Base-by-base conservation (phyloP, 1,140 invertebrate species). In the Zaprionus davidi region DNA sequence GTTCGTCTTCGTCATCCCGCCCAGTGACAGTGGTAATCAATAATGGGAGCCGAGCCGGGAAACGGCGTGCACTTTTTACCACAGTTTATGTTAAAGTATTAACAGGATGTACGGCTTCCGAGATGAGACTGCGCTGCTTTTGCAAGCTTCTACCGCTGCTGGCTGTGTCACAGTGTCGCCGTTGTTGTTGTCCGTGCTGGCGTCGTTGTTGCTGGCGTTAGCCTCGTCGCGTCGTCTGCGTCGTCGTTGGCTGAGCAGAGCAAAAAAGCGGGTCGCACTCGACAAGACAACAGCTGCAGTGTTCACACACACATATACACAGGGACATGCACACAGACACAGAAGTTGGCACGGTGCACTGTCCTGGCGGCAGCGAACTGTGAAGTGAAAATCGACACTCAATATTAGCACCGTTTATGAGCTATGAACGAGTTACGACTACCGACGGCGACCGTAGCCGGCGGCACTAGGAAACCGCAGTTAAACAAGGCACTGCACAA, bases 81-180 rank as follows among this genome's bases (percentile, higher is more conserved):
- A 88, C 84, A 87, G 80, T 87, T 87, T 88, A 83, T 87, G 83
- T 88, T 87, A 80, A 88, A 88, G 84, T 87, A 87, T 87, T 87
- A 87, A 87, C 80, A 87, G 83, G 83, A 87, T 81, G 75, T 74
- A 78, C 69, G 70, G 80, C 77, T 80, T 87, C 83, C 83, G 80
- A 80, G 87, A 87, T 87, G 77, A 87, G 87, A 71, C 83, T 80
- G 80, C 83, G 73, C 31, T 20, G 1, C 17, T 9, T 44, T 38
- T 24, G 1, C 17, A 9, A 31, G 9, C 26, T 28, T 1, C 26
- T 28, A 7, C 26, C 7, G 31, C 31, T 31, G 31, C 31, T 20
- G 34, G 38, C 38, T 4, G 38, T 15, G 15, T 15, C 13, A n/a
- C 38, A 41, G 38, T 15, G 38, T 62, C 56, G 36, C 28, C 24